A percentile compares a stretch with the other conserved stretches of the same genome.
Evolutionary conservation across 1,140 invertebrate genomes (phyloP).

Genomic region (Rhynchophorus ferrugineus): DNA sequence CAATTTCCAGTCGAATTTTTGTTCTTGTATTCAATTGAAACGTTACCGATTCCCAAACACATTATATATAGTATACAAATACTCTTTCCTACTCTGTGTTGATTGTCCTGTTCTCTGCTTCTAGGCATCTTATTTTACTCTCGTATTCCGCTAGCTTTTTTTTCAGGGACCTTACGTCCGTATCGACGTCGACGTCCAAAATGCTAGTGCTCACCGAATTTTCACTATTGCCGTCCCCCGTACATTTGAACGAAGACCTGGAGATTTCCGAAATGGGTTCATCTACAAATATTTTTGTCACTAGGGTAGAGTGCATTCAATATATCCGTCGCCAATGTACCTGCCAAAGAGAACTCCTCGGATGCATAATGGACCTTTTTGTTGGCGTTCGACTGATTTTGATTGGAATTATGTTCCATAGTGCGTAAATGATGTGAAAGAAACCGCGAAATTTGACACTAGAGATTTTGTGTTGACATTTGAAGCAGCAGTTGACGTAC

Average conservation of each 20-base stretch:
- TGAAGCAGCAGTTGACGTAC: too few relatives aligned
- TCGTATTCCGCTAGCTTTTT: conserved; percentile 13
- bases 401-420: conserved; percentile 6
- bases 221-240: conserved; percentile 16
- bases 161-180: conserved; percentile 7
- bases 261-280: conserved; percentile 11
- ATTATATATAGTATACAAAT: not conserved
- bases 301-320: not conserved
- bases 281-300: not conserved
- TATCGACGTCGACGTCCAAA: conserved; percentile 12
- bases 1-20: too few relatives aligned
- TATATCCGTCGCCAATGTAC: not conserved
- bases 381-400: not conserved
- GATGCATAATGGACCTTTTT: conserved; percentile 12
- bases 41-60: not conserved
- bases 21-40: too few relatives aligned
- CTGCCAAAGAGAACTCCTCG: not conserved
- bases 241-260: conserved; percentile 5
- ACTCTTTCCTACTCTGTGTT: conserved; percentile 19
- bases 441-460: conserved; percentile 2
- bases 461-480: conserved; percentile 5
- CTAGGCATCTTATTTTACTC: conserved; percentile 8
- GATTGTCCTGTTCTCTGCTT: conserved; percentile 19
- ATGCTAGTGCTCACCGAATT: conserved; percentile 18
- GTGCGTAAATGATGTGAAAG: conserved; percentile 8